Evolutionary conservation across 2,797 vertebrate species (phyloP), one percentile per base, ranked within the genome.

Genomic region (Helicolenus hilgendorfi): DNA sequence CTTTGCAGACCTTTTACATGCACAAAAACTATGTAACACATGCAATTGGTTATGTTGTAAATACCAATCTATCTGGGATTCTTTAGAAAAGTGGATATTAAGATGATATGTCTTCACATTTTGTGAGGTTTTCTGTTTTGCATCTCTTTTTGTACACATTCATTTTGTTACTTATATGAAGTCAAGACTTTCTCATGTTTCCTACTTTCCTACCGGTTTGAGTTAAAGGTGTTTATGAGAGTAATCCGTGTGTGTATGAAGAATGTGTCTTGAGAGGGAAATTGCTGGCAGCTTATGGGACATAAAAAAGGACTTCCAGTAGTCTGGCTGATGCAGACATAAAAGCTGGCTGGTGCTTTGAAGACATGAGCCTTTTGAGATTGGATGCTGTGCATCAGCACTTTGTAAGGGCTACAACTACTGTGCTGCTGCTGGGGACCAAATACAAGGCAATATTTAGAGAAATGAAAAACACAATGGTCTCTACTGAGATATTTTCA

Each of bases 311-410:
- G 64, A 80, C 72, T 86, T 89, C 62, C 63, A 74, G 84, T 75
- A 49, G 84, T 84, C 82, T 79, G 82, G 73, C 75, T 91, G 84
- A 89, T 83, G 89, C 86, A 59, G 69, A 91, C 86, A 93, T 92
- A 83, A 95, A 94, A 92, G 92, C 78, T 63, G 88, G 88, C 83
- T 90, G 90, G 69, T 62, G 83, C 88, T 95, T 94, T 95, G 92
- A 96, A 92, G 87, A 63, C 81, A 1, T 13, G 24, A 73, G 85
- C 74, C 76, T 55, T 89, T 88, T 89, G 87, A 91, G 81, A 92
- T 64, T 38, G 26, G 80, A 83, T 3, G 38, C 86, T 27, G 26
- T 83, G 80, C 64, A 83, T 84, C 79, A 87, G 70, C 85, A 81
- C 62, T 79, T 70, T 87, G 88, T 84, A 56, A 56, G 45, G 53